Evolutionary conservation across 1,140 invertebrate species (phyloP), one percentile per base, ranked within the genome.

Genomic region (Trinorchestia longiramus): DNA sequence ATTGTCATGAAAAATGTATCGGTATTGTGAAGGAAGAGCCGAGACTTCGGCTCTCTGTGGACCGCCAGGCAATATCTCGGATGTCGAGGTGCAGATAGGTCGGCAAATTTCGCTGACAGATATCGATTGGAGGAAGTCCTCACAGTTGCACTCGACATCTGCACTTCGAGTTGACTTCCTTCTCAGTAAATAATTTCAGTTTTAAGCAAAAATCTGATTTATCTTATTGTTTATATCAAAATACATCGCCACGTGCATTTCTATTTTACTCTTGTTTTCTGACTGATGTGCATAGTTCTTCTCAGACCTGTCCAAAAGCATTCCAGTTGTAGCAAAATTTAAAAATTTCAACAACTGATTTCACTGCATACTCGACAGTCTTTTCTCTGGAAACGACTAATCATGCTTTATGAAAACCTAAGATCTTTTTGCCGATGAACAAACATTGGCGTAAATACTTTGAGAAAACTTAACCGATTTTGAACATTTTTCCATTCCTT

Each of bases 1-100:
- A 47, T 94, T 94, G 92, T 47, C 92, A 94, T 94, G 92, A 44
- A 94, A 94, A 45, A 94, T 94, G 92, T 44, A 94, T 94, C 92
- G 92, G 92, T n/a, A 94, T 44, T 94, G 92, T 45, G 92, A 94
- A 94, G 92, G 92, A 44, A 44, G 92, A 94, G 44, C 36, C 44
- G 62, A 77, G 62, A 77, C 62, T 77, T 94, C 3, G 44, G 92
- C 92, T 90, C 88, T 90, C 88, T 0, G 44, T 28, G 92, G 43
- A 44, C 92, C 36, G 44, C 92, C 92, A 47, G 92, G 92, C 92
- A 94, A 94, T 94, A 94, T 47, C 92, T 94, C 92, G 43, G 44
- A 47, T 94, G 92, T 94, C 92, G 43, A 40, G 40, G 92, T 94
- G 92, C 92, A 94, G 44, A 94, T 94, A 94, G 92, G 44, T 94